Conservation (phyloP, 2,888 invertebrate genomes). For the Dicyrtoma fusca region DNA sequence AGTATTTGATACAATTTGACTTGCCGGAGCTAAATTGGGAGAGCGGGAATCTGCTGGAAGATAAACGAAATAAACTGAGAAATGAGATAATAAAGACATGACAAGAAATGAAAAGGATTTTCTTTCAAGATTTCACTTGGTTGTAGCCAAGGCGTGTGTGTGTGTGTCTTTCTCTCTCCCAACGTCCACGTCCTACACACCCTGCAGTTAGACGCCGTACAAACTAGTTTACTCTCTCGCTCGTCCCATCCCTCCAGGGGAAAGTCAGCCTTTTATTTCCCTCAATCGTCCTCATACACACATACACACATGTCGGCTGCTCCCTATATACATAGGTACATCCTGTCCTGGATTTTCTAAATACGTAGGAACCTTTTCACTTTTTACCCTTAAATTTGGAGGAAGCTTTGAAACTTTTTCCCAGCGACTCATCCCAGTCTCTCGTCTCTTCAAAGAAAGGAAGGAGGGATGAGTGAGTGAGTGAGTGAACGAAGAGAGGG, state of each 20-base stretch:
- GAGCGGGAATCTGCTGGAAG: too few relatives aligned
- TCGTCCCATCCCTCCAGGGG: constrained; percentile 24
- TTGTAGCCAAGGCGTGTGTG: neutral
- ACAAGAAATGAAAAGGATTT: constrained; percentile 17
- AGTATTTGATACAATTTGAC: too few relatives aligned
- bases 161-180: neutral
- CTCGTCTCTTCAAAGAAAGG: neutral
- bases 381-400: neutral
- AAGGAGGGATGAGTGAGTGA: neutral
- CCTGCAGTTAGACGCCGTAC: neutral
- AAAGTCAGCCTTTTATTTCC: constrained; percentile 39
- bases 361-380: constrained; percentile 3
- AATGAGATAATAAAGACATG: constrained; percentile 9
- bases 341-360: neutral
- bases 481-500: neutral
- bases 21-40: too few relatives aligned
- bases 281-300: constrained; percentile 6
- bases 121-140: constrained; percentile 25
- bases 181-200: neutral
- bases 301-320: neutral
- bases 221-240: constrained; percentile 10
- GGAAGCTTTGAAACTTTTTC: constrained; percentile 4
- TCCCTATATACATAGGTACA: neutral
- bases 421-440: neutral
- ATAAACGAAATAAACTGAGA: neutral